Evolutionary conservation across 2,113 vertebrate genomes (phyloP), one percentile per base, ranked within the genome.

Genomic region (Lepus timidus): DNA sequence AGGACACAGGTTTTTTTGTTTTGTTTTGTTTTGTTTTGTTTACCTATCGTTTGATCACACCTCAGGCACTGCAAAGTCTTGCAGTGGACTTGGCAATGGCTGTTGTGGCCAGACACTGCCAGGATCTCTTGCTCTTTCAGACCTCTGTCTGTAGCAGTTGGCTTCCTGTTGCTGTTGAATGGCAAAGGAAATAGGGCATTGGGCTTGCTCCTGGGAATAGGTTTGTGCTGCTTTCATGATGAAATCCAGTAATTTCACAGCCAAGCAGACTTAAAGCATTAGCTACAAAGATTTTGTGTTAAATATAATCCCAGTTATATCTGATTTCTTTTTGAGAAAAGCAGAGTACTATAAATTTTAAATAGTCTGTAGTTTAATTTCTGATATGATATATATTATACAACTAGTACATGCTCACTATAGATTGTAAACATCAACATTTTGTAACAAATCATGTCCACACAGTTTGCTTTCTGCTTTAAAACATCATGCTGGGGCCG

Each of bases 381-480:
- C 19, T 81, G 19, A 33, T 87, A 51, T 36, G 6, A 11, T 70
- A 51, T 23, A 0, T 36, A 20, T 76, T 52, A 2, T 91, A 49
- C 62, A 93, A 62, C 81, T 64, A 84, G 73, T 84, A 87, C 23
- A 71, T 86, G 14, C 5, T 86, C 68, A 71, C 25, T 95, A 20
- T 86, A 94, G 71, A 94, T 86, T 84, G 90, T 52, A 9, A 91
- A 31, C 12, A 31, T 68, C 0, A 68, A 27, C 86, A 74, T 73
- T 52, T 65, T 75, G 39, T 6, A 51, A 62, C 27, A 96, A 75
- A 9, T 58, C 31, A 29, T 74, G 16, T 95, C 29, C 33, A 6
- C 51, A 52, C 36, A 86, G 27, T 93, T 85, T 91, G 9, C 52
- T 76, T 86, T 84, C 70, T 91, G 36, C 36, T 96, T 96, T 62